Base-by-base conservation (phyloP, 2,113 vertebrate genomes). In the Vombatus ursinus region DNA sequence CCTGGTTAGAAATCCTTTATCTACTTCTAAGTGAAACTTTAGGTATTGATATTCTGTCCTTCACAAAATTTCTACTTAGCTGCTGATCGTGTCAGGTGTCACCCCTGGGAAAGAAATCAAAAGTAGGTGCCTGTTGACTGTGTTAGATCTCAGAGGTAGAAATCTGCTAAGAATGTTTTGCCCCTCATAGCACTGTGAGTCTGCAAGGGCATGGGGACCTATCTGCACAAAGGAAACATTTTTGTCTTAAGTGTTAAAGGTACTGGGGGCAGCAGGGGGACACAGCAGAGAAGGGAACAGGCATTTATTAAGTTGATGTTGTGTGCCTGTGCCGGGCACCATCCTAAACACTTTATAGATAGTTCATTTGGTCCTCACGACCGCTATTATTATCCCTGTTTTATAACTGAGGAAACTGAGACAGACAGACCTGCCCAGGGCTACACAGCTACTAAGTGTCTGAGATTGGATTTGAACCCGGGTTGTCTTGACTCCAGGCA, bases 391-490 rank as follows among this genome's bases (percentile, higher is more conserved):
- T 50, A 14, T 90, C 47, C 84, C 47, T 89, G 10, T 52, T n/a
- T n/a, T 89, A 9, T 22, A 28, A 24, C 8, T 89, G 49, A 28
- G 50, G 57, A 92, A 61, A 68, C 16, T 22, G 3, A 10, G 25
- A 52, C 44, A 14, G 48, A 23, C 19, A 44, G 54, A 23, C 61
- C 90, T 93, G 47, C 47, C 95, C 84, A 77, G 68, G 77, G 92
- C 92, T 89, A 92, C 93, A 7, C 10, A 90, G 51, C 52, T 50
- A 52, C 52, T 68, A 77, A 49, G 48, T 91, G 50, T 90, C 52
- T 95, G 91, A 44, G 19, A n/a, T n/a, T 44, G 90, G 37, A 96
- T 94, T 92, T 94, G 77, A 93, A 91, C 91, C 37, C 22, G n/a
- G 90, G 90, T 26, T 28, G 90, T 84, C 12, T 50, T 0, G 6